Conservation (phyloP, 2,797 vertebrate species). For the Poecilia picta region DNA sequence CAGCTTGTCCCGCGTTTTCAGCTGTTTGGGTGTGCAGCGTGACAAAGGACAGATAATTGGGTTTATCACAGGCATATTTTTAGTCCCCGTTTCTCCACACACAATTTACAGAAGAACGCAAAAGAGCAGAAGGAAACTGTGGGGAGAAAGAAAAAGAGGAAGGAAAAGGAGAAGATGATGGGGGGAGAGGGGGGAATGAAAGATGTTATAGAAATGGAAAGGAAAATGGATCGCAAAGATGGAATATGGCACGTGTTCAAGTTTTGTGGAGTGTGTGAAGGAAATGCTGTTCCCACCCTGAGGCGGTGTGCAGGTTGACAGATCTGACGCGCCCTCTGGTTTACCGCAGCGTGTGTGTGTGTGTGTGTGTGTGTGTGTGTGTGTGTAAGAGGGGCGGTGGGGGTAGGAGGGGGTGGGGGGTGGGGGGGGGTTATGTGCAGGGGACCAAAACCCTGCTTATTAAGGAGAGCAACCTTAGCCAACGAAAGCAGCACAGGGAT, state of each 20-base stretch:
- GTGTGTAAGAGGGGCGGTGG: no score
- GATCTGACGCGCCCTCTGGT: conserved; percentile 45
- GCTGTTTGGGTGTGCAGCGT: conserved; percentile 58
- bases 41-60: conserved; percentile 67
- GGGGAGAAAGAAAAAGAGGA: conserved; percentile 4
- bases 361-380: neutral
- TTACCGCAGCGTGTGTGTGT: conserved; percentile 9
- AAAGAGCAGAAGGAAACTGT: conserved; percentile 1
- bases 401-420: rapidly evolving
- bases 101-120: conserved; percentile 52
- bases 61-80: conserved; percentile 68
- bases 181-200: conserved; percentile 6
- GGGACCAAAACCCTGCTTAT: conserved; percentile 34
- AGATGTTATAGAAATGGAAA: neutral
- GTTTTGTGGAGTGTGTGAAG: conserved; percentile 40
- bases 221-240: conserved; percentile 26
- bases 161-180: neutral
- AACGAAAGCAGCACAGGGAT: conserved; percentile 15
- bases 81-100: conserved; percentile 54
- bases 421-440: no score
- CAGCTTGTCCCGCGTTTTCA: conserved; percentile 48
- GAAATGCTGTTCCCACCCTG: conserved; percentile 25
- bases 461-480: conserved; percentile 42
- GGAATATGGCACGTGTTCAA: conserved; percentile 39
- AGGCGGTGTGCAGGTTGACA: conserved; percentile 35